Evolutionary conservation across 1,140 invertebrate species (phyloP), one percentile per base, ranked within the genome.

Genomic region (Acyrthosiphon pisum): DNA sequence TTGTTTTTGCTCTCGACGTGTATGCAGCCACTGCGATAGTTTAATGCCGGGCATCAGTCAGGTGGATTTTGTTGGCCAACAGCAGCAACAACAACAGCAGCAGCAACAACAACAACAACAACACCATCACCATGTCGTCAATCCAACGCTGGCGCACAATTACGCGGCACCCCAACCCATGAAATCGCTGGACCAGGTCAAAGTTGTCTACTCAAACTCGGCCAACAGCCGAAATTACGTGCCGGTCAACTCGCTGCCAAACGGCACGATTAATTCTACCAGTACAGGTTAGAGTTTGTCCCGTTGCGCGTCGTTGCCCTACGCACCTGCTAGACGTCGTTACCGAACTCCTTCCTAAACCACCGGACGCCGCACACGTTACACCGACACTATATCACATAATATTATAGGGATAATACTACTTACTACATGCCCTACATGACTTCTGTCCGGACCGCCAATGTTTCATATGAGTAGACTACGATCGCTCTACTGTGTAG

Each of bases 21-120:
- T 76, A 18, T 76, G 26, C 30, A 90, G 37, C 35, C 84, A 53
- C 8, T 56, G 56, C 23, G 56, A 84, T n/a, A 86, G 26, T 84
- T 93, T 93, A 86, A 93, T 93, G 91, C 91, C 91, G 48, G 91
- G 91, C 37, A 93, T 93, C 20, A 93, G 91, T 30, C 91, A 93
- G 41, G 20, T 81, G 26, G 81, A 93, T 84, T 93, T 84, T 53
- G 91, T 93, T 53, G 81, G 91, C 81, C 91, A 93, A 84, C 91
- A 92, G 37, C 91, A 68, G 22, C 89, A 90, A 30, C 89, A 60
- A 44, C 89, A 56, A 37, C 89, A 90, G 22, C 90, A 81, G 4
- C 90, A 91, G 7, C 90, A 89, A 35, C 89, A 91, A 30, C 90
- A 91, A 3, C 90, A 91, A 4, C 90, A 76, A 14, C 90, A 91